A percentile compares a stretch with the other conserved stretches of the same genome.
Conservation (phyloP, 1,140 invertebrate species). For the Drosophila equinoxialis region DNA sequence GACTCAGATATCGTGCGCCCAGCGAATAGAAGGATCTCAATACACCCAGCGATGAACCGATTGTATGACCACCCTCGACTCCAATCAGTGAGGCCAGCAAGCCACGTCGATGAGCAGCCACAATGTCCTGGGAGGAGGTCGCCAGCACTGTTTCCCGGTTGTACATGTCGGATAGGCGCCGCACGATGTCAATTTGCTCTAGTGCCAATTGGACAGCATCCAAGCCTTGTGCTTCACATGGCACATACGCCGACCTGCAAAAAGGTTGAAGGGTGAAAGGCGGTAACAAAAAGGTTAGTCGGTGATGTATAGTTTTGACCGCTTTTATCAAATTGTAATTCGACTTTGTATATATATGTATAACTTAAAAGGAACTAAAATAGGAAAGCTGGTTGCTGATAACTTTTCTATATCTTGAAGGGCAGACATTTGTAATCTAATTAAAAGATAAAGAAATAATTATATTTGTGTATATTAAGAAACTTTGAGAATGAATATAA, state of each 20-base stretch:
- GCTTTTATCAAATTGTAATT: conserved; percentile 2
- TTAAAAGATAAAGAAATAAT: background rate
- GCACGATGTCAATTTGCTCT: conserved; percentile 95
- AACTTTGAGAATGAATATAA: too few relatives aligned
- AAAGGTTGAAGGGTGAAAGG: conserved; percentile 22
- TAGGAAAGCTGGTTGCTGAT: too few relatives aligned
- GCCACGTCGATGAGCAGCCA: conserved; percentile 89
- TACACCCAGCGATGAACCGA: conserved; percentile 92
- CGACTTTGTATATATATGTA: background rate
- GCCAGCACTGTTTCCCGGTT: conserved; percentile 88
- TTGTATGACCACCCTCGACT: conserved; percentile 93
- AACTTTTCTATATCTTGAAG: too few relatives aligned
- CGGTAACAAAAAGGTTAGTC: conserved; percentile 23
- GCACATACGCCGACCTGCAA: conserved; percentile 92
- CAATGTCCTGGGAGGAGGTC: conserved; percentile 88
- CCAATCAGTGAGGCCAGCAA: conserved; percentile 93
- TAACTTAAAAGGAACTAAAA: background rate
- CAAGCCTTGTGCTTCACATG: conserved; percentile 91
- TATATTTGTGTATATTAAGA: too few relatives aligned
- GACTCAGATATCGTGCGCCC: conserved; percentile 91
- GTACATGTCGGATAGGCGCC: conserved; percentile 91
- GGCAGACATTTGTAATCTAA: too few relatives aligned
- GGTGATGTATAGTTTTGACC: background rate
- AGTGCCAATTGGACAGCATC: conserved; percentile 93
- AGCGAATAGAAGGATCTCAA: conserved; percentile 93